Percentiles rank a stretch among this genome's conserved stretches.
phyloP scores from a whole-genome alignment of 2,888 invertebrate species.

The Mimumesa dahlbomi region DNA sequence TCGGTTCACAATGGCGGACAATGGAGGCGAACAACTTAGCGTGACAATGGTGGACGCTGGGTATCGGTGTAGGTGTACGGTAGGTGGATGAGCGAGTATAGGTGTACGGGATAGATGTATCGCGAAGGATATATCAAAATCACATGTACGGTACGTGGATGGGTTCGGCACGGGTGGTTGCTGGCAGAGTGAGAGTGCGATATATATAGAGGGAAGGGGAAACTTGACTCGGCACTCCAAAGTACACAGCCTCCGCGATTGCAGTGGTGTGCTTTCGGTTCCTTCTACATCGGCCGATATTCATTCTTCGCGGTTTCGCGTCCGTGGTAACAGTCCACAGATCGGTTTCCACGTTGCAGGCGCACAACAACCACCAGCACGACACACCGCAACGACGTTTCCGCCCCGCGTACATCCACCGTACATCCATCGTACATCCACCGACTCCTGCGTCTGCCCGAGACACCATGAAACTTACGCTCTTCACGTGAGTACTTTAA shows the following conservation, averaged over 20 bases:
- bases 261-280: constrained; percentile 71
- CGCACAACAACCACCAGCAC: constrained; percentile 10
- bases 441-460: constrained; percentile 24
- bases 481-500: constrained; percentile 70
- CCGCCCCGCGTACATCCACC: neutral
- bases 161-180: constrained; percentile 53
- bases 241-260: constrained; percentile 78
- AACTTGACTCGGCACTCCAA: constrained; percentile 75
- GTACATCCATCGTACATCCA: constrained; percentile 2
- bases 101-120: neutral
- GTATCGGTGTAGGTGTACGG: too few relatives aligned
- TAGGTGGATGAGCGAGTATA: neutral
- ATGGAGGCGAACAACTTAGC: too few relatives aligned
- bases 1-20: too few relatives aligned
- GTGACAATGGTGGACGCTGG: too few relatives aligned
- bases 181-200: constrained; percentile 70
- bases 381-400: constrained; percentile 4
- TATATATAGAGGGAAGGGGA: constrained; percentile 77
- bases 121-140: constrained; percentile 31
- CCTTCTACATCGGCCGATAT: constrained; percentile 53
- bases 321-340: constrained; percentile 60
- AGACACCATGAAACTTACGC: constrained; percentile 69
- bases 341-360: constrained; percentile 43
- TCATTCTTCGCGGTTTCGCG: constrained; percentile 69
- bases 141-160: constrained; percentile 46